These are phyloP conservation scores for Scatophagus argus DNA, from an alignment of 2,113 vertebrate species.

Conservation along the genomic window DNA sequence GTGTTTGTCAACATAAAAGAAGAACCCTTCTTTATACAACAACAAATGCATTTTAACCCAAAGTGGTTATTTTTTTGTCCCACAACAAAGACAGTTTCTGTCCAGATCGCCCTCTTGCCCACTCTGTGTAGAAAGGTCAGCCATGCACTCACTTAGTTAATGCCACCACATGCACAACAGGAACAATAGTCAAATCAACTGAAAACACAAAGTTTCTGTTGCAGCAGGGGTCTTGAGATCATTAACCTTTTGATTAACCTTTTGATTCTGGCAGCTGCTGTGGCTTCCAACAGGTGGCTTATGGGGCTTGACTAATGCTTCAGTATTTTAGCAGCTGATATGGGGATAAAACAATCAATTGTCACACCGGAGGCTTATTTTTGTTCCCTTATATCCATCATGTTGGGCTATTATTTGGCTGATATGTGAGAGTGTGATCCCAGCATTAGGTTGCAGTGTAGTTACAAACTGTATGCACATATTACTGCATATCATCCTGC, in stretches of 20 bases:
- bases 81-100: neutral
- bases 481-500: neutral
- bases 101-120: neutral
- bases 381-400: neutral
- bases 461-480: neutral
- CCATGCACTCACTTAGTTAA: neutral
- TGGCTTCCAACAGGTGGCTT: constrained; percentile 38
- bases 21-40: neutral
- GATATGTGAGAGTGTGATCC: neutral
- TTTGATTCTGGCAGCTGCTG: constrained; percentile 57
- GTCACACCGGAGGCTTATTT: neutral
- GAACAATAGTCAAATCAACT: constrained; percentile 32
- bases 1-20: neutral
- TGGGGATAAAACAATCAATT: neutral
- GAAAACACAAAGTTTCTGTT: constrained; percentile 25
- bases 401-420: neutral
- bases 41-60: neutral
- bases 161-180: constrained; percentile 14
- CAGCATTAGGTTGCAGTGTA: neutral
- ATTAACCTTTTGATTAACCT: constrained; percentile 72
- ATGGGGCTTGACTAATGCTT: constrained; percentile 9
- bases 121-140: constrained; percentile 41
- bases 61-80: neutral
- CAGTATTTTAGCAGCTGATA: constrained; percentile 13
- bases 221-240: constrained; percentile 37